These are phyloP conservation scores for Melanotaenia duboulayi DNA, from an alignment of 2,113 vertebrate genomes.

Conservation along the genomic window DNA sequence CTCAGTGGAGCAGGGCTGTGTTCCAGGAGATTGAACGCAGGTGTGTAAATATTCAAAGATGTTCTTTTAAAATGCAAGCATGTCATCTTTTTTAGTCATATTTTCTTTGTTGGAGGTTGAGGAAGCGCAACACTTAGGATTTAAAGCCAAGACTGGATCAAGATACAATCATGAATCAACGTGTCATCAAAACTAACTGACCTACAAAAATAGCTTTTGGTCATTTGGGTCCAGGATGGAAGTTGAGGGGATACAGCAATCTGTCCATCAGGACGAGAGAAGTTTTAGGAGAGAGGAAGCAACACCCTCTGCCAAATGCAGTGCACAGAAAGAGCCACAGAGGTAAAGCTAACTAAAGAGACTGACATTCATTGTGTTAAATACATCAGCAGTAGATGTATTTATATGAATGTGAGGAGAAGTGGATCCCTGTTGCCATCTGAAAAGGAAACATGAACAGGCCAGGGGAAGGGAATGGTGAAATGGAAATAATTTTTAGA, in stretches of 20 bases:
- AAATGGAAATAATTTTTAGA: conserved; percentile 22
- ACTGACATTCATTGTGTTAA: conserved; percentile 67
- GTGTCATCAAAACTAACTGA: conserved; percentile 18
- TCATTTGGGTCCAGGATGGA: conserved; percentile 82
- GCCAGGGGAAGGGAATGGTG: conserved; percentile 28
- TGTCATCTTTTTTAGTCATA: not conserved
- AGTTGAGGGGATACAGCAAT: conserved; percentile 82
- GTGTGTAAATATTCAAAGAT: not conserved
- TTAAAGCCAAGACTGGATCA: conserved; percentile 19
- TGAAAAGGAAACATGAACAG: conserved; percentile 61
- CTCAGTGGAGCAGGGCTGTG: conserved; percentile 61
- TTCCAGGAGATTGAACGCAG: conserved; percentile 42
- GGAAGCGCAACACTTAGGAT: not conserved
- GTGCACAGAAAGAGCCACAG: conserved; percentile 64
- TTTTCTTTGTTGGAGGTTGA: conserved; percentile 2
- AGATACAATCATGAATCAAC: conserved; percentile 1
- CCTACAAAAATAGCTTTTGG: conserved; percentile 22
- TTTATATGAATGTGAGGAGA: conserved; percentile 73
- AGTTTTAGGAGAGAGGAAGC: conserved; percentile 71
- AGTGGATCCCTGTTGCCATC: conserved; percentile 68
- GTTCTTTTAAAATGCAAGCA: not conserved
- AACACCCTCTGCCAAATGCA: conserved; percentile 75
- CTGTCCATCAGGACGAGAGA: conserved; percentile 81
- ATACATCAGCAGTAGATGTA: conserved; percentile 81
- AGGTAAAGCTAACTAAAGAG: conserved; percentile 46